Percentiles rank a stretch among this genome's conserved stretches.
phyloP scores from a whole-genome alignment of 2,113 vertebrate species.

The Austrofundulus limnaeus region DNA sequence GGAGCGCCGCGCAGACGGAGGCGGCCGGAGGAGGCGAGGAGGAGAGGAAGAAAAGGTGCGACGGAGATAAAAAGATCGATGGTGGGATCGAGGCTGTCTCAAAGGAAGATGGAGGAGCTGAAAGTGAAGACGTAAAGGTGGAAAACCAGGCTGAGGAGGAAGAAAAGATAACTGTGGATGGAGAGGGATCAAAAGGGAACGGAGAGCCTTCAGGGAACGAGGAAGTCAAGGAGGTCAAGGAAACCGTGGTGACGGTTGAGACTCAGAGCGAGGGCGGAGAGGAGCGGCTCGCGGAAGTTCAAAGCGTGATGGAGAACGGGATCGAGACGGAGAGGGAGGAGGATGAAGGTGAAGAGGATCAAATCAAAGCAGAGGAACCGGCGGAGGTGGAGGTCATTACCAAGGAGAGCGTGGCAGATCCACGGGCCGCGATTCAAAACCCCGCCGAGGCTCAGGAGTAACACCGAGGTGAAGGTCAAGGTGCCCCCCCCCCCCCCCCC shows the following conservation, averaged over 20 bases:
- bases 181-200: constrained; percentile 28
- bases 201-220: constrained; percentile 29
- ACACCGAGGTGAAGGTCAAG: constrained; percentile 10
- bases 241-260: constrained; percentile 25
- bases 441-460: constrained; percentile 50
- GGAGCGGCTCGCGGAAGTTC: constrained; percentile 17
- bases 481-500: constrained; percentile 38
- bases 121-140: constrained; percentile 12
- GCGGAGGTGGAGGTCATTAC: constrained; percentile 27
- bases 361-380: constrained; percentile 35
- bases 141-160: constrained; percentile 20
- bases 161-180: constrained; percentile 12
- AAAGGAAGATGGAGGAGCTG: constrained; percentile 25
- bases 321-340: constrained; percentile 51
- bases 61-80: constrained; percentile 28
- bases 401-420: constrained; percentile 36
- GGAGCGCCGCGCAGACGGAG: constrained; percentile 2
- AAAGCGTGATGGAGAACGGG: constrained; percentile 55
- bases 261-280: constrained; percentile 44
- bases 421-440: constrained; percentile 31
- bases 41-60: constrained; percentile 24
- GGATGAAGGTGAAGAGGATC: constrained; percentile 30
- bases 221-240: constrained; percentile 26
- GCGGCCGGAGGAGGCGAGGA: constrained; percentile 2
- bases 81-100: constrained; percentile 29